Evolutionary conservation across 2,888 invertebrate genomes (phyloP), one percentile per base, ranked within the genome.

Genomic region (Corbicula japonica): DNA sequence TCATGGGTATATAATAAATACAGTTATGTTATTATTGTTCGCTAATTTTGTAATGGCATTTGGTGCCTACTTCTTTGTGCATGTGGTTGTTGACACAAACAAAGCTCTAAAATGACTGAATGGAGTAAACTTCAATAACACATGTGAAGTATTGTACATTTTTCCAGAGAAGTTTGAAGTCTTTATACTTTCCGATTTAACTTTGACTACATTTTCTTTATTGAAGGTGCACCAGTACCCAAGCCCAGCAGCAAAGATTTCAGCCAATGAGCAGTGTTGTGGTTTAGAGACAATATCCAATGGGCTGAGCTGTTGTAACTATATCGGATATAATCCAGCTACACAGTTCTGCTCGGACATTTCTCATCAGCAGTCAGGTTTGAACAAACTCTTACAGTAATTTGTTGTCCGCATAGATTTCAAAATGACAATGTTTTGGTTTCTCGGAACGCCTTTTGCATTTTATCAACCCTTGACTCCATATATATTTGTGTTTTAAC

Each of bases 311-410:
- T 93, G 93, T 78, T 93, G 93, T 84, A 92, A 93, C 79, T 86
- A 83, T 61, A 83, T 86, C 0, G 92, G 92, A 15, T 93, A 90
- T 80, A 91, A 92, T 78, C 86, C 90, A 6, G 52, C 62, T 18
- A 84, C 87, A 2, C 92, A 93, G 66, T 86, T 84, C n/a, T 93
- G 93, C 87, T 91, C 93, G 21, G 93, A 93, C 78, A 72, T 75
- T 15, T 92, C 92, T 2, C 79, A 83, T 26, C 76, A 80, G 32
- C 76, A 86, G 21, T 72, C 81, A 73, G 90, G 92, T 87, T 75
- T 23, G 58, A 30, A n/a, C n/a, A n/a, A n/a, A n/a, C n/a, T n/a
- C n/a, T 5, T 26, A 12, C 26, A 26, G 21, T 8, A 50, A 54
- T 12, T 54, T 18, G 8, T 50, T 50, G 50, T 21, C 6, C n/a